phyloP scores from a whole-genome alignment of 1,140 invertebrate genomes.

The Homarus americanus region DNA sequence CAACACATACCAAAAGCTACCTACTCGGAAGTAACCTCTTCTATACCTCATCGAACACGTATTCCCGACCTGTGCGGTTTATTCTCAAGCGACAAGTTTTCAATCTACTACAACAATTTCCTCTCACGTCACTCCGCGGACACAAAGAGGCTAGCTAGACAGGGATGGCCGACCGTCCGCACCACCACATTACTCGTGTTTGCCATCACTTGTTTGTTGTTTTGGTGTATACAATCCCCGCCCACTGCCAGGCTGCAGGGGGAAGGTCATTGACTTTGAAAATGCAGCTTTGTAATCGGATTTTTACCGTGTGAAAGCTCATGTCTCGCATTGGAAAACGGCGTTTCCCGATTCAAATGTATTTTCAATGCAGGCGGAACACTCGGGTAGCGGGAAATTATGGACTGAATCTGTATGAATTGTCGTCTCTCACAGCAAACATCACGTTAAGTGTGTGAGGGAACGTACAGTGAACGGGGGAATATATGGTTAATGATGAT shows the following conservation, averaged over 20 bases:
- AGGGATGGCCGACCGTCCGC: not conserved
- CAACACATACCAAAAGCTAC: too few species aligned
- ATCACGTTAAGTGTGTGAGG: not conserved
- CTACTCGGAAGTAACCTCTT: too few species aligned
- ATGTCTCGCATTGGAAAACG: constrained; percentile 38
- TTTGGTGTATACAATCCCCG: not conserved
- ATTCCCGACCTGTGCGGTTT: too few species aligned
- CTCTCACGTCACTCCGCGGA: too few species aligned
- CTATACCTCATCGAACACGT: too few species aligned
- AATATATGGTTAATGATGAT: too few species aligned
- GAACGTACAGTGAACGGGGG: too few species aligned
- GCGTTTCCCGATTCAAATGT: constrained; percentile 37
- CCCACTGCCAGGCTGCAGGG: not conserved
- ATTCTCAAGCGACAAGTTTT: too few species aligned
- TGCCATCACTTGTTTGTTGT: not conserved
- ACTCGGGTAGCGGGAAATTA: constrained; percentile 15
- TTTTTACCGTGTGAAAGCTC: constrained; percentile 30
- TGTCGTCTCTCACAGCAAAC: not conserved
- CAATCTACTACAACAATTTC: too few species aligned
- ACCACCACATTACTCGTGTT: not conserved
- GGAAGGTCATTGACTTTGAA: constrained; percentile 16
- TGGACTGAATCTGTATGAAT: constrained; percentile 30
- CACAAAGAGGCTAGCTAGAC: too few species aligned
- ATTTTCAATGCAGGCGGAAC: constrained; percentile 29
- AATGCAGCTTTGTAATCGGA: constrained; percentile 31